phyloP scores from a whole-genome alignment of 2,888 invertebrate species.

The Napeogenes inachia region DNA sequence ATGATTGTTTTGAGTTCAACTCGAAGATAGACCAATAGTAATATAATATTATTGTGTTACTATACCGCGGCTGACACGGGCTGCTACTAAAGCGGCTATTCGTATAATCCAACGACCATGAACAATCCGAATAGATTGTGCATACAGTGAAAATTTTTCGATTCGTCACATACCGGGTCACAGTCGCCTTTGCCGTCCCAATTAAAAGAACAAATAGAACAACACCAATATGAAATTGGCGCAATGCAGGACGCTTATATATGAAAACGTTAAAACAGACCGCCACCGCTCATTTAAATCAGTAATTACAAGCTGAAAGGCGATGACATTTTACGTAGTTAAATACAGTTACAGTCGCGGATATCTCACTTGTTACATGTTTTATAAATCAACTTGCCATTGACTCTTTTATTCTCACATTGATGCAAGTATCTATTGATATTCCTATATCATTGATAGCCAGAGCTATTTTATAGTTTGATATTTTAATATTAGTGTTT shows the following conservation, averaged over 20 bases:
- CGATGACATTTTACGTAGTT: conserved; percentile 40
- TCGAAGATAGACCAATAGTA: conserved; percentile 29
- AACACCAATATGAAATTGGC: conserved; percentile 64
- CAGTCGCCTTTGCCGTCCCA: conserved; percentile 36
- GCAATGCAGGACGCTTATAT: conserved; percentile 70
- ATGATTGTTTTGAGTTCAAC: conserved; percentile 42
- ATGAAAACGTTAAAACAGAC: conserved; percentile 57
- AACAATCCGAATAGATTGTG: conserved; percentile 14
- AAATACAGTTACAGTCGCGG: not conserved
- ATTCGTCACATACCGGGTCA: conserved; percentile 20
- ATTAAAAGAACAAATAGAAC: conserved; percentile 62
- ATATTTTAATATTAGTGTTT: too few species aligned
- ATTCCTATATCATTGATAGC: too few species aligned
- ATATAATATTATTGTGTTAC: conserved; percentile 33
- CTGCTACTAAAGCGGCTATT: conserved; percentile 8
- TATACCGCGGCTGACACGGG: conserved; percentile 28
- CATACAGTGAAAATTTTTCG: conserved; percentile 16
- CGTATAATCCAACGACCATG: conserved; percentile 3
- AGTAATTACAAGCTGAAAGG: conserved; percentile 50
- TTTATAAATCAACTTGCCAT: conserved; percentile 16
- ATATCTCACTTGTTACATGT: not conserved
- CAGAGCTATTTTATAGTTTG: too few species aligned
- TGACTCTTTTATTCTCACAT: conserved; percentile 5
- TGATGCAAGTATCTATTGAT: too few species aligned
- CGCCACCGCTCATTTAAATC: conserved; percentile 59